Percentiles rank a stretch among this genome's conserved stretches.
These are phyloP conservation scores for Lepilemur ruficaudatus DNA, from an alignment of 2,797 vertebrate genomes.

Conservation along the genomic window DNA sequence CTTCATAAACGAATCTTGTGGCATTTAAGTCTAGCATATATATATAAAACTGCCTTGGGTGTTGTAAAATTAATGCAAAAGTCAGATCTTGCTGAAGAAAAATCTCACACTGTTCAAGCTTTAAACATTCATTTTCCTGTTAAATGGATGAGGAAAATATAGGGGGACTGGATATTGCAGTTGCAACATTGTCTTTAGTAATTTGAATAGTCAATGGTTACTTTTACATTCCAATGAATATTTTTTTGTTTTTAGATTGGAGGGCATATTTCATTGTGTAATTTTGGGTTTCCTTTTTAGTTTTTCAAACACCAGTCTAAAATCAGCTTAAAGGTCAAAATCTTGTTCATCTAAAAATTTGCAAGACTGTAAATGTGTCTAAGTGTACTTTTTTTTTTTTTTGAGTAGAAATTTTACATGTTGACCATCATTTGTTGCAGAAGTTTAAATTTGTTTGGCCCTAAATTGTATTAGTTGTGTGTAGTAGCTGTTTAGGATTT, in stretches of 20 bases:
- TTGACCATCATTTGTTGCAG: conserved; percentile 28
- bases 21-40: background rate
- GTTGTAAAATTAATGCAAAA: conserved; percentile 37
- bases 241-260: conserved; percentile 25
- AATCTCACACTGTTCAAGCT: background rate
- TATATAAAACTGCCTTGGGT: background rate
- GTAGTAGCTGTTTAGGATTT: conserved; percentile 29
- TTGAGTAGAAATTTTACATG: background rate
- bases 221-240: background rate
- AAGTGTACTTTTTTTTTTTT: background rate
- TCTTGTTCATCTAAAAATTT: conserved; percentile 53
- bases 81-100: conserved; percentile 22
- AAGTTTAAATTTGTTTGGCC: conserved; percentile 28
- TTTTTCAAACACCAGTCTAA: conserved; percentile 57
- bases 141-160: background rate
- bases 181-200: conserved; percentile 50
- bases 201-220: conserved; percentile 48
- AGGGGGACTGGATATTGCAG: background rate
- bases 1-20: background rate
- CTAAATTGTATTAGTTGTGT: background rate
- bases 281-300: conserved; percentile 53
- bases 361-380: background rate
- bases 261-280: conserved; percentile 41
- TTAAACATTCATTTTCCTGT: conserved; percentile 5
- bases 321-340: conserved; percentile 51